phyloP scores from a whole-genome alignment of 2,797 vertebrate genomes.

The Falco naumanni region DNA sequence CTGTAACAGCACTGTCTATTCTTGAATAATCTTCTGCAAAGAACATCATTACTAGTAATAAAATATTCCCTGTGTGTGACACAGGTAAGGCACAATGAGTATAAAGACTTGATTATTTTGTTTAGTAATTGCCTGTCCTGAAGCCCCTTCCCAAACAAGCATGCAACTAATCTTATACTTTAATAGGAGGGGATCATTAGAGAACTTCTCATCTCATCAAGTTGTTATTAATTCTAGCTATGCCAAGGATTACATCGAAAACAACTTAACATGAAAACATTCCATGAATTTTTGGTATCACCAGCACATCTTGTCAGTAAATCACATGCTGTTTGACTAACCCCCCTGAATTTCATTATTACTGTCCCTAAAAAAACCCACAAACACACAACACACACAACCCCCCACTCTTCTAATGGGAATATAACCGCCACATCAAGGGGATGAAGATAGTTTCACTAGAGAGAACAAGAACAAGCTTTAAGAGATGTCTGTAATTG shows the following conservation, averaged over 20 bases:
- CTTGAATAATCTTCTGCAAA: neutral
- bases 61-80: neutral
- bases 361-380: rapidly evolving
- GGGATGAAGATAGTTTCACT: neutral
- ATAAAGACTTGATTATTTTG: neutral
- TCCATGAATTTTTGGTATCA: neutral
- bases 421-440: neutral
- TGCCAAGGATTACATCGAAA: neutral
- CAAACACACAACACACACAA: neutral
- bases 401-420: neutral
- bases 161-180: neutral
- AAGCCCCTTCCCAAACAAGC: neutral
- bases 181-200: neutral
- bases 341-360: neutral
- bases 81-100: neutral
- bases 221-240: neutral
- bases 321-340: neutral
- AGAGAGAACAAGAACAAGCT: neutral
- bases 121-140: neutral
- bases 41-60: neutral
- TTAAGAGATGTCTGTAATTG: neutral
- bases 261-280: neutral
- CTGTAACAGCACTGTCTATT: neutral
- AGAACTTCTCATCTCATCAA: neutral
- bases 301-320: neutral